Evolutionary conservation across 2,888 invertebrate species (phyloP).

Genomic region (Gymnocheta viridis): DNA sequence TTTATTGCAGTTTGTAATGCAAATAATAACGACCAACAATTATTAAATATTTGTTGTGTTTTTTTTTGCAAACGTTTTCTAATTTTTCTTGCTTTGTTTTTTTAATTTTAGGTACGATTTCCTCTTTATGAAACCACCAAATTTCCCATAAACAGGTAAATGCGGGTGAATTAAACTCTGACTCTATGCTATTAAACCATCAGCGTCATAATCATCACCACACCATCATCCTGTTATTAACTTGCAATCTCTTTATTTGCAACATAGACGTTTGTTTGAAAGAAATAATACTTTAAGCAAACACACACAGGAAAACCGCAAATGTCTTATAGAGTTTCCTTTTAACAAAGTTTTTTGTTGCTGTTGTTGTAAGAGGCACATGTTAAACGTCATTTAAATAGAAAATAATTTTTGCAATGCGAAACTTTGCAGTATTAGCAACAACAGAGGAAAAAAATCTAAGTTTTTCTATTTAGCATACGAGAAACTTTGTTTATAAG

Average conservation of each 20-base stretch:
- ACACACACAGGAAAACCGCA: constrained; percentile 65
- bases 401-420: constrained; percentile 68
- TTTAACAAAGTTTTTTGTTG: constrained; percentile 48
- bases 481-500: constrained; percentile 65
- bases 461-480: constrained; percentile 69
- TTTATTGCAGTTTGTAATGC: constrained; percentile 69
- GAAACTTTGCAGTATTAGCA: constrained; percentile 68
- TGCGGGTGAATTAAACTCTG: constrained; percentile 62
- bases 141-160: constrained; percentile 57
- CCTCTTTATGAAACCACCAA: constrained; percentile 30
- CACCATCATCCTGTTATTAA: constrained; percentile 69
- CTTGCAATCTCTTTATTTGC: constrained; percentile 65
- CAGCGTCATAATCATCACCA: constrained; percentile 51
- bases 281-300: constrained; percentile 22
- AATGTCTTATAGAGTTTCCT: constrained; percentile 68
- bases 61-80: constrained; percentile 24
- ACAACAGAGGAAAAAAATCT: constrained; percentile 37
- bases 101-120: constrained; percentile 62
- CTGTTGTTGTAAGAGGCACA: constrained; percentile 63
- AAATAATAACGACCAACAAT: constrained; percentile 53
- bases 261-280: constrained; percentile 16
- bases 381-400: constrained; percentile 69
- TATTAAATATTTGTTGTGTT: constrained; percentile 27
- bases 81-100: constrained; percentile 16
- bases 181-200: constrained; percentile 27